Percentiles rank a stretch among this genome's conserved stretches.
Conservation (phyloP, 2,113 vertebrate species). For the Phrynocephalus versicolor region DNA sequence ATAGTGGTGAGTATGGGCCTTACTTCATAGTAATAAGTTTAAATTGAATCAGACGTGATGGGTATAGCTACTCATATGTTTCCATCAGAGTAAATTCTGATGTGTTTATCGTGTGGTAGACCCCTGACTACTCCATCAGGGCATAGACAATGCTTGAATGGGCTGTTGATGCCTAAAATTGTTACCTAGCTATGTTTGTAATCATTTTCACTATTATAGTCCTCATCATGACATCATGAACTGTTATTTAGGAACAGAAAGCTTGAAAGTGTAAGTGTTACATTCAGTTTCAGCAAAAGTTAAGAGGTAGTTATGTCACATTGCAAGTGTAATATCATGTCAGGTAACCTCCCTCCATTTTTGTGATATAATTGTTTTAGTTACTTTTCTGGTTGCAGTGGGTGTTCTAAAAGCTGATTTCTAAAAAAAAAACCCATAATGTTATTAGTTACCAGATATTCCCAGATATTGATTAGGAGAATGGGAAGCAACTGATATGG, state of each 20-base stretch:
- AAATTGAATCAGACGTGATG: neutral
- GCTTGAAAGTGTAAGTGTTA: neutral
- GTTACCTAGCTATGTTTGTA: neutral
- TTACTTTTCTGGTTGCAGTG: too few relatives aligned
- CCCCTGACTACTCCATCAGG: neutral
- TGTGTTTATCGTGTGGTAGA: neutral
- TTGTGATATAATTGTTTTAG: too few relatives aligned
- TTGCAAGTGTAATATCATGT: neutral
- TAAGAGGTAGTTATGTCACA: neutral
- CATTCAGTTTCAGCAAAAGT: too few relatives aligned
- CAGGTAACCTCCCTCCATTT: too few relatives aligned
- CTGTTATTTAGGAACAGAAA: neutral
- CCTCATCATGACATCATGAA: neutral
- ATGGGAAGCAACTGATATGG: neutral
- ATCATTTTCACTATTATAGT: neutral
- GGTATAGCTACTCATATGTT: neutral
- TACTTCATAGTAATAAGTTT: neutral
- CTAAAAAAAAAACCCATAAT: neutral
- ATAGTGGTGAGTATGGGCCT: neutral
- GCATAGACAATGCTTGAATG: neutral
- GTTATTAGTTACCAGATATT: neutral
- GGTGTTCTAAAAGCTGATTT: too few relatives aligned
- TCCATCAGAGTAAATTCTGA: neutral
- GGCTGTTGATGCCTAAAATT: neutral
- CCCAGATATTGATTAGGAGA: neutral